These are phyloP conservation scores for Coturnix japonica DNA, from an alignment of 2,113 vertebrate species.

Conservation along the genomic window DNA sequence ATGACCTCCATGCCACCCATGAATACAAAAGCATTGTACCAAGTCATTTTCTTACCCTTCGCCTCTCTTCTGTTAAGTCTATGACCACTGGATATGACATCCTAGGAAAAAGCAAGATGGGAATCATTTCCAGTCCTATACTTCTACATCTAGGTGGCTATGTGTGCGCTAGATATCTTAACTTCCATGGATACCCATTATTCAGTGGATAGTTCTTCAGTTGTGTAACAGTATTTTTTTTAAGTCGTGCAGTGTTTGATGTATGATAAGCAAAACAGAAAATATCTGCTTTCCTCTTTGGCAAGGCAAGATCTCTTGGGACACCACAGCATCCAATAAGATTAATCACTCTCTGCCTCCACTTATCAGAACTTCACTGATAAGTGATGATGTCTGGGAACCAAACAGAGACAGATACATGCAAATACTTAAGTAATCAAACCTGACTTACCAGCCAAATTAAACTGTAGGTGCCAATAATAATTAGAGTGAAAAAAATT, in stretches of 20 bases:
- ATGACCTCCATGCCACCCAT: not conserved
- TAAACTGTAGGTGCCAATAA: not conserved
- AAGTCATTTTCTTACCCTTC: not conserved
- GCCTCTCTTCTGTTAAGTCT: not conserved
- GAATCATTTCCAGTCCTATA: not conserved
- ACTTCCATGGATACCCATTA: not conserved
- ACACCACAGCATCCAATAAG: not conserved
- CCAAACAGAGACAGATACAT: not conserved
- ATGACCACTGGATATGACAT: too few relatives aligned
- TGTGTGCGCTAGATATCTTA: not conserved
- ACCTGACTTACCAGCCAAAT: not conserved
- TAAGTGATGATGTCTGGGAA: not conserved
- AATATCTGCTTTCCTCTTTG: not conserved
- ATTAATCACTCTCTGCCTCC: not conserved
- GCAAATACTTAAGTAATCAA: not conserved
- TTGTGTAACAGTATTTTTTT: not conserved
- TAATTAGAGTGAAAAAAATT: not conserved
- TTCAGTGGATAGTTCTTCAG: not conserved
- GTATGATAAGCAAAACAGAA: not conserved
- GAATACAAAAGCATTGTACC: not conserved
- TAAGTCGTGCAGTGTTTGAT: not conserved
- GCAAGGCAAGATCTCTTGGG: not conserved
- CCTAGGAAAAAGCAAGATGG: not conserved
- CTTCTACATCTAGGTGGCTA: not conserved
- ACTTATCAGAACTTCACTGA: not conserved